Percentiles rank a stretch among this genome's conserved stretches.
phyloP scores from a whole-genome alignment of 2,888 invertebrate species.

The Diplolepis rosae region DNA sequence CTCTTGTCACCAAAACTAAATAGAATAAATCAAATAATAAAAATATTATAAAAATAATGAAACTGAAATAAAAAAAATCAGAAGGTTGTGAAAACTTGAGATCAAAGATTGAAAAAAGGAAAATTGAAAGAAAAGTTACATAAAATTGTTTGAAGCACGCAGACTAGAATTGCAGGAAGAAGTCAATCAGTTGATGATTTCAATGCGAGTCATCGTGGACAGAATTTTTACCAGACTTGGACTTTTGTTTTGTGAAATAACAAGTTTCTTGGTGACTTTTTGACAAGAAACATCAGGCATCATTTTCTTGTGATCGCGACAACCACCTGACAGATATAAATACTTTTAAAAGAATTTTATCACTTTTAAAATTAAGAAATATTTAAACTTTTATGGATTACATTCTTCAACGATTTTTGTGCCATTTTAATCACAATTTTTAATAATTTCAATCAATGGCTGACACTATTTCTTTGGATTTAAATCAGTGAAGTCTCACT shows the following conservation, averaged over 20 bases:
- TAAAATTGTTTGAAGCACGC: conserved; percentile 42
- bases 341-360: background rate
- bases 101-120: conserved; percentile 41
- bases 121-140: conserved; percentile 13
- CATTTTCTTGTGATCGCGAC: background rate
- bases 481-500: too few relatives aligned
- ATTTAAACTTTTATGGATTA: too few relatives aligned
- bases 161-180: conserved; percentile 54
- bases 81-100: background rate
- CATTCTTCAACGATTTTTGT: too few relatives aligned
- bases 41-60: background rate
- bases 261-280: background rate
- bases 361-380: background rate
- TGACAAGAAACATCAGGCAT: conserved; percentile 6
- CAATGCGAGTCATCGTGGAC: conserved; percentile 49
- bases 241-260: conserved; percentile 33
- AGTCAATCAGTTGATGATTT: conserved; percentile 50
- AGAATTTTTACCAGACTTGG: conserved; percentile 50
- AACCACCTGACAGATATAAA: background rate
- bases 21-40: background rate
- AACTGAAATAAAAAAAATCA: background rate
- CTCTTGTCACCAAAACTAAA: background rate
- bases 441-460: too few relatives aligned
- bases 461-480: too few relatives aligned
- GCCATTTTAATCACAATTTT: too few relatives aligned